Evolutionary conservation across 2,797 vertebrate genomes (phyloP).

Genomic region (Gila robusta): DNA sequence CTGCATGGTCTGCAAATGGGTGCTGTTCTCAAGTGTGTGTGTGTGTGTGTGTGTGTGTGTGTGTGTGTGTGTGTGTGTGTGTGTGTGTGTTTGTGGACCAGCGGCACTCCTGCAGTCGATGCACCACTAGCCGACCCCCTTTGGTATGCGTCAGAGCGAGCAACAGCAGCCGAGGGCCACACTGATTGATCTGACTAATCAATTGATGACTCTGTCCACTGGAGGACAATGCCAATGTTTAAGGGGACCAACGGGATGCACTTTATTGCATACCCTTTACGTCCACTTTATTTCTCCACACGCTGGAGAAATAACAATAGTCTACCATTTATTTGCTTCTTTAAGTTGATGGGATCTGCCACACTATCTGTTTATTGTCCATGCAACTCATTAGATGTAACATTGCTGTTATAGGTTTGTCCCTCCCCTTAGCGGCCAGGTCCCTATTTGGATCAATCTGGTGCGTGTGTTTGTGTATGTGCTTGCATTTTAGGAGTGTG

Average conservation of each 20-base stretch:
- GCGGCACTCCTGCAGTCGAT: constrained; percentile 67
- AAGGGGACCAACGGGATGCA: neutral
- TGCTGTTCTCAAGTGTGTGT: constrained; percentile 41
- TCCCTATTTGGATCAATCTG: constrained; percentile 76
- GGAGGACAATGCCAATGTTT: constrained; percentile 55
- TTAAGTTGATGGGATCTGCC: neutral
- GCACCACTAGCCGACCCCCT: constrained; percentile 72
- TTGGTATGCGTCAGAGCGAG: constrained; percentile 60
- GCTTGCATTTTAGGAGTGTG: constrained; percentile 38
- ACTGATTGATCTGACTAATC: constrained; percentile 68
- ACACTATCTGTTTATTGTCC: constrained; percentile 60
- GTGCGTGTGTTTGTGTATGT: constrained; percentile 61
- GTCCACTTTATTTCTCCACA: neutral
- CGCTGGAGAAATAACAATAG: neutral
- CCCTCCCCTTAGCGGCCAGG: constrained; percentile 71
- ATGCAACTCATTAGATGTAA: constrained; percentile 64
- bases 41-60: constrained; percentile 24
- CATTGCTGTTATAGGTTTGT: constrained; percentile 63
- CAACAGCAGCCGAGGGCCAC: constrained; percentile 68
- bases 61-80: constrained; percentile 29
- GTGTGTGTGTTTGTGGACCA: constrained; percentile 52
- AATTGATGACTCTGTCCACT: constrained; percentile 63
- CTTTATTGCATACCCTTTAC: neutral
- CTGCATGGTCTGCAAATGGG: constrained; percentile 60
- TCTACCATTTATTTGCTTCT: neutral